Evolutionary conservation across 2,797 vertebrate genomes (phyloP).

Genomic region (Eupleurogrammus muticus): DNA sequence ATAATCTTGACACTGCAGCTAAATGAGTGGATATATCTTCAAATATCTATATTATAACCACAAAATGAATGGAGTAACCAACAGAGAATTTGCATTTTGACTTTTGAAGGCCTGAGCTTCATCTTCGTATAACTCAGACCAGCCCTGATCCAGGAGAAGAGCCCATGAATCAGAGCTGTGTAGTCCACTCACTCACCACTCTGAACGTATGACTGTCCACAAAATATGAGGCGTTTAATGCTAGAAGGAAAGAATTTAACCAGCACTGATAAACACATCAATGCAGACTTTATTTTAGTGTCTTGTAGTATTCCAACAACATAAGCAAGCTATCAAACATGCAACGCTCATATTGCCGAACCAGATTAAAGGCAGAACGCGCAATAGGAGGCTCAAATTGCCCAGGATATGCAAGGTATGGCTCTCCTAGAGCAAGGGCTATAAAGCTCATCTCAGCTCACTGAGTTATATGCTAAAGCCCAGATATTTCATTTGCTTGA

Average conservation of each 20-base stretch:
- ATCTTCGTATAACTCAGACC: not conserved
- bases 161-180: slow-evolving; percentile 14
- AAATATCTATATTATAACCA: not conserved
- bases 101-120: not conserved
- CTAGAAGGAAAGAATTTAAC: not conserved
- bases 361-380: slow-evolving; percentile 69
- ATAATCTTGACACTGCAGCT: not conserved
- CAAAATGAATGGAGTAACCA: not conserved
- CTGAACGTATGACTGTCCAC: not conserved
- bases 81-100: not conserved
- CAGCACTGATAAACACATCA: slow-evolving; percentile 27
- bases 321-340: slow-evolving; percentile 55
- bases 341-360: slow-evolving; percentile 37
- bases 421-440: slow-evolving; percentile 69
- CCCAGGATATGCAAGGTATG: slow-evolving; percentile 75
- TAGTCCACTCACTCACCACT: slow-evolving; percentile 15
- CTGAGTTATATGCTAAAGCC: slow-evolving; percentile 79
- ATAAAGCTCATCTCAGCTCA: slow-evolving; percentile 79
- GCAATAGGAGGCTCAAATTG: slow-evolving; percentile 77
- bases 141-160: not conserved
- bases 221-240: not conserved
- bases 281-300: not conserved
- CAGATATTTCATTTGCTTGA: slow-evolving; percentile 86
- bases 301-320: slow-evolving; percentile 40
- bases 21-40: not conserved